Base-by-base conservation (phyloP, 2,113 vertebrate species). In the Ellobius talpinus region DNA sequence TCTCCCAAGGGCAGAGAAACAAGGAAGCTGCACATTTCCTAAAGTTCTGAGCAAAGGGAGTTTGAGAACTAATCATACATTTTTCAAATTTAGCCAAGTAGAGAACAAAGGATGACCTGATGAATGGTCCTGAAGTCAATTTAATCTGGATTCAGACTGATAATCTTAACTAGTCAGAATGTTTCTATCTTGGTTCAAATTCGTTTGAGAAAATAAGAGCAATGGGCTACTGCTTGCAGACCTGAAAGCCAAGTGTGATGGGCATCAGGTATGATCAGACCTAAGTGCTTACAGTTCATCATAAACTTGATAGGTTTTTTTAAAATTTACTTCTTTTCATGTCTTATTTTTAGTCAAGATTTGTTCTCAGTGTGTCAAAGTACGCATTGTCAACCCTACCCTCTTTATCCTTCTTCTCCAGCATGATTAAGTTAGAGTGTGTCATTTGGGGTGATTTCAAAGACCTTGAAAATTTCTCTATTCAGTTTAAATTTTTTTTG, bases 41-140 rank as follows among this genome's bases (percentile, higher is more conserved):
- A 94, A 96, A 88, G 52, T 33, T 81, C 50, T 74, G 79, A 33
- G 31, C 36, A 87, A 81, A 97, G 36, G 10, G 66, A 81, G 9
- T 81, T 72, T 84, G 29, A n/a, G 31, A 16, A 33, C 6, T 84
- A 23, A 33, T 6, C 78, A 36, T 13, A 52, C 2, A 45, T 47
- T 11, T 3, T 19, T 92, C 19, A 81, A 19, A 8, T 77, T 89
- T 42, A 74, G 33, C 89, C 5, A 86, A 86, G 12, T 10, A 45
- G 11, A 55, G 42, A 13, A 13, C 7, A 33, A 26, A 89, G 5
- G 1, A 14, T 65, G 4, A 68, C n/a, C 73, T 85, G 3, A 63
- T 50, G 11, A 13, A 17, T 66, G 61, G 5, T 70, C 23, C 21
- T 74, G 17, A 1, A 5, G 14, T 36, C 79, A 42, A 52, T 45